These are phyloP conservation scores for Zaprionus kolodkinae DNA, from an alignment of 1,140 invertebrate species.

Conservation along the genomic window DNA sequence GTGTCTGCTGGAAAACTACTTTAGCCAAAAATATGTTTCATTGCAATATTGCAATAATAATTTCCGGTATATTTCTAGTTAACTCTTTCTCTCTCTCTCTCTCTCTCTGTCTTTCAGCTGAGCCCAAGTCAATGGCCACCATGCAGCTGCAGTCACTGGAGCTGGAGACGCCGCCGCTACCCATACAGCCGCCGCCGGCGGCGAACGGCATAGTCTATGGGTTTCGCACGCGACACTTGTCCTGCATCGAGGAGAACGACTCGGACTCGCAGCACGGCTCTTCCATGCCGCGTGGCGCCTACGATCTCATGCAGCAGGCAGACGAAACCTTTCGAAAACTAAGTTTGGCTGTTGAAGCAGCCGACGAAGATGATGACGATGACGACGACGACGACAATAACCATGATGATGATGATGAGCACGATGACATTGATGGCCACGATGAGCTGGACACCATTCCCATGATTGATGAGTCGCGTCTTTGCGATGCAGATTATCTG, in stretches of 20 bases:
- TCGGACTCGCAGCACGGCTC: conserved; percentile 78
- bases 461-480: conserved; percentile 79
- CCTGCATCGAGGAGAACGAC: conserved; percentile 83
- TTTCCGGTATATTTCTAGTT: neutral
- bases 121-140: conserved; percentile 51
- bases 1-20: no score
- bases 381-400: conserved; percentile 43
- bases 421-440: conserved; percentile 39
- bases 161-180: conserved; percentile 57
- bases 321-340: conserved; percentile 78
- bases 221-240: conserved; percentile 79
- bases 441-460: conserved; percentile 56
- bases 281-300: conserved; percentile 66
- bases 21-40: neutral
- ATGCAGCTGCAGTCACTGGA: conserved; percentile 46
- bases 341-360: conserved; percentile 27
- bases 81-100: neutral
- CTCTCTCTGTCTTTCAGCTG: conserved; percentile 19
- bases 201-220: conserved; percentile 77
- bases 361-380: conserved; percentile 32
- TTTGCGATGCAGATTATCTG: conserved; percentile 73
- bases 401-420: conserved; percentile 38
- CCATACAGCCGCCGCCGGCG: conserved; percentile 62
- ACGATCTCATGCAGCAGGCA: conserved; percentile 78
- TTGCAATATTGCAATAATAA: neutral